phyloP scores from a whole-genome alignment of 2,113 vertebrate genomes.

The Mellivora capensis region DNA sequence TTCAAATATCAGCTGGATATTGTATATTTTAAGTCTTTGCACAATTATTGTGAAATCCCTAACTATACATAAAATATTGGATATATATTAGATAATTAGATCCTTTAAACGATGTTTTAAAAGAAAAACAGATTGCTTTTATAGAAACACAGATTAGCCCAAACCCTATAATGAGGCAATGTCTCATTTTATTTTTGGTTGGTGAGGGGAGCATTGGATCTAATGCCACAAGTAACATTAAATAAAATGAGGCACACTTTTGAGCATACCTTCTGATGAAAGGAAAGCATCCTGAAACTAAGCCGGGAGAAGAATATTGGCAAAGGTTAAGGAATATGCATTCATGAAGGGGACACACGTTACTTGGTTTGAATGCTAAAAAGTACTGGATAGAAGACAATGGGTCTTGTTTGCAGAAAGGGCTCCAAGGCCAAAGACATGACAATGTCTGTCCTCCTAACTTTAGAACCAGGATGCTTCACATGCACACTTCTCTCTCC shows the following conservation, averaged over 20 bases:
- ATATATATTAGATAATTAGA: background rate
- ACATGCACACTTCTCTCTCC: background rate
- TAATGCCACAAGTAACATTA: background rate
- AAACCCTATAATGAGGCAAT: background rate
- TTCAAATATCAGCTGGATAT: slow-evolving; percentile 38
- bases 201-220: background rate
- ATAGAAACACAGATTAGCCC: background rate
- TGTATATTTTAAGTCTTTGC: slow-evolving; percentile 45
- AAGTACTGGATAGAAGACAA: background rate
- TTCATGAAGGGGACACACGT: background rate
- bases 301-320: background rate
- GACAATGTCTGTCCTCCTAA: background rate
- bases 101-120: slow-evolving; percentile 43
- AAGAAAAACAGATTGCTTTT: background rate
- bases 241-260: background rate
- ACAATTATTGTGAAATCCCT: slow-evolving; percentile 12
- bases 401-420: too few species aligned
- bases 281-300: background rate
- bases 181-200: slow-evolving; percentile 5
- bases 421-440: background rate
- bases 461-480: background rate
- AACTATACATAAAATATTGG: slow-evolving; percentile 25
- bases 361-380: background rate
- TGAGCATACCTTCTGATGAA: background rate
- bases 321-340: background rate